Evolutionary conservation across 1,140 invertebrate genomes (phyloP).

Genomic region (Drosophila erecta): DNA sequence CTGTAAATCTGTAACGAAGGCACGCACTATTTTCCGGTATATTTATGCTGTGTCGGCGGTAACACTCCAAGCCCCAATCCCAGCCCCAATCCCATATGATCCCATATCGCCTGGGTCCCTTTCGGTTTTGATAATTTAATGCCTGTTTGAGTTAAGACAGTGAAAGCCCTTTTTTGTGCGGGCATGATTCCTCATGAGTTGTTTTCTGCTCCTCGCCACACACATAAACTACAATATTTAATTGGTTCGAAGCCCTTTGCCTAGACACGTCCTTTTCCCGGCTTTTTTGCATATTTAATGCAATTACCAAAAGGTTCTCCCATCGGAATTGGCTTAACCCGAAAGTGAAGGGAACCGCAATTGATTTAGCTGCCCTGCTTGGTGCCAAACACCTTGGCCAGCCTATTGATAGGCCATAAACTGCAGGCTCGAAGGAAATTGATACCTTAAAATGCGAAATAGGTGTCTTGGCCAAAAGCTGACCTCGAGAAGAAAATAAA

Average conservation of each 20-base stretch:
- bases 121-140: constrained; percentile 80
- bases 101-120: constrained; percentile 37
- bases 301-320: constrained; percentile 80
- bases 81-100: constrained; percentile 1
- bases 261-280: constrained; percentile 57
- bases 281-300: constrained; percentile 80
- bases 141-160: constrained; percentile 74
- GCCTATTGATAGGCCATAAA: constrained; percentile 44
- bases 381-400: constrained; percentile 9
- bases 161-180: constrained; percentile 49
- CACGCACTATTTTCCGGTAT: constrained; percentile 70
- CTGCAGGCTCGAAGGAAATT: background rate
- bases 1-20: constrained; percentile 78
- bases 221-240: constrained; percentile 76
- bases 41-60: constrained; percentile 73
- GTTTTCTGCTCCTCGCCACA: constrained; percentile 43
- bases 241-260: constrained; percentile 66
- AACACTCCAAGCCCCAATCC: constrained; percentile 21
- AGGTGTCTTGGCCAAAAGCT: constrained; percentile 1
- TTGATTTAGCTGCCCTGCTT: constrained; percentile 68
- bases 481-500: background rate
- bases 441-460: constrained; percentile 9
- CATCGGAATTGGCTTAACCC: constrained; percentile 39
- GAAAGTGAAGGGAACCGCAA: constrained; percentile 33
- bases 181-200: constrained; percentile 55